Evolutionary conservation across 2,113 vertebrate species (phyloP).

Genomic region (Protomyctophum bolini): DNA sequence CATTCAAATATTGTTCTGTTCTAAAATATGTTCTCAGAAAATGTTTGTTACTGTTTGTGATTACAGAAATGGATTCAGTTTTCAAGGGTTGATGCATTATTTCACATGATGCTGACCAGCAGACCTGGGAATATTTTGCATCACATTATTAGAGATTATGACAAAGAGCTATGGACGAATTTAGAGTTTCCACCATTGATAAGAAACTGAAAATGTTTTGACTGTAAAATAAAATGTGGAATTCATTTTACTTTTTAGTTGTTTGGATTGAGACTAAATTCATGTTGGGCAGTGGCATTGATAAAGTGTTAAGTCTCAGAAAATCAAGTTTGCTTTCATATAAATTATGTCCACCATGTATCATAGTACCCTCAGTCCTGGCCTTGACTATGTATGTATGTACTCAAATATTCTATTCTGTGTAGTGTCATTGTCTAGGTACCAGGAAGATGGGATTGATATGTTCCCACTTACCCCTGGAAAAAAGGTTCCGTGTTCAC

Average conservation of each 20-base stretch:
- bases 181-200: neutral
- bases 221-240: constrained; percentile 44
- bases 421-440: no score
- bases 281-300: no score
- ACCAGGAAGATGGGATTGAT: no score
- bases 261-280: no score
- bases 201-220: constrained; percentile 1
- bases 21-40: neutral
- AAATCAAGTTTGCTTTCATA: no score
- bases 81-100: neutral
- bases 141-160: neutral
- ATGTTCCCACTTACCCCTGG: no score
- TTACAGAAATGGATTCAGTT: constrained; percentile 18
- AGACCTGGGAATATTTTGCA: neutral
- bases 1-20: neutral
- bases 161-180: neutral
- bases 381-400: no score
- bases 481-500: no score
- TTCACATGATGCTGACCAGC: neutral
- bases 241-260: constrained; percentile 7
- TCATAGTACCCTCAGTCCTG: no score
- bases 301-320: no score
- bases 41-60: neutral
- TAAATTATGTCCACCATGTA: no score
- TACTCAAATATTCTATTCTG: no score